Base-by-base conservation (phyloP, 1,140 invertebrate genomes). In the Solenopsis fugax region DNA sequence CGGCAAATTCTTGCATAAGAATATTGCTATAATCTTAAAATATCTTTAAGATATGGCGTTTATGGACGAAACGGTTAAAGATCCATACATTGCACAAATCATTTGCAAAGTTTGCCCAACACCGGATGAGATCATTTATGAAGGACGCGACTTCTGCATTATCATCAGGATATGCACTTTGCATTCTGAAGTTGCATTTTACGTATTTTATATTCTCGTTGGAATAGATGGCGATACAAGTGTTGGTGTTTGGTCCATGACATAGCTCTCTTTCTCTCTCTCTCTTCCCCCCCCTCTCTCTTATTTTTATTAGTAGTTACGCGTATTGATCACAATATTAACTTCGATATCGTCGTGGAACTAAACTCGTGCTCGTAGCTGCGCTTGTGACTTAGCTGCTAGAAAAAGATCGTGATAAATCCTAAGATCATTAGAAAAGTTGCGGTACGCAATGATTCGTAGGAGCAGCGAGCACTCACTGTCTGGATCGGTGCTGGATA, bases 361-460 rank as follows among this genome's bases (percentile, higher is more conserved):
- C 80, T 75, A 84, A 84, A 84, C 45, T 75, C 69, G 80, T 84
- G 86, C 86, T 76, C 73, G 71, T 88, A 65, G 60, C 34, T 88
- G 69, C 71, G 73, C 71, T 73, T 86, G 81, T 76, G 71, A 72
- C 67, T 86, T 81, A 87, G 73, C 71, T 62, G 64, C 85, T 87
- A 81, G 54, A 78, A 88, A 88, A 85, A 58, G 87, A 69, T 84
- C 50, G 71, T 89, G 77, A 84, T 76, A 45, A 85, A 50, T 84
- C n/a, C 71, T 88, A 89, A 62, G 54, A 78, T 58, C 16, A 76
- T 76, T 88, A 87, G 80, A 89, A 87, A 89, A 87, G 45, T 86
- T 50, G 58, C 73, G 37, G 10, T 56, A 45, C 67, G 69, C 80
- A 64, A 41, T 84, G 24, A 48, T 75, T 75, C 13, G 18, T 50